These are phyloP conservation scores for Cottus gobio DNA, from an alignment of 2,113 vertebrate species.

Conservation along the genomic window DNA sequence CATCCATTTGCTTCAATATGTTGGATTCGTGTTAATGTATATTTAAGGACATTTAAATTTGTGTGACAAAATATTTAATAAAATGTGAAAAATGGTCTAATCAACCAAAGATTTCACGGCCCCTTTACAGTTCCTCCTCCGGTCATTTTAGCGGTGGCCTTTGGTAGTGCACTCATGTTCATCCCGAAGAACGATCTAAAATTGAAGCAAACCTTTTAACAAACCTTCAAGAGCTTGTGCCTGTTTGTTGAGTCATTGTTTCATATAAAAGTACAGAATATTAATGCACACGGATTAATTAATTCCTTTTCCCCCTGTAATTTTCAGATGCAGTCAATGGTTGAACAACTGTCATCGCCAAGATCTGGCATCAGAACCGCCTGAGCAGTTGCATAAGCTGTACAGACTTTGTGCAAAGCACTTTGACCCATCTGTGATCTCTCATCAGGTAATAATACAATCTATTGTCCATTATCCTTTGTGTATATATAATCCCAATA, in stretches of 20 bases:
- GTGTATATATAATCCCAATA: neutral
- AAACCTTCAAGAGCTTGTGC: neutral
- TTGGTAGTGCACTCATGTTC: neutral
- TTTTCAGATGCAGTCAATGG: conserved; percentile 93
- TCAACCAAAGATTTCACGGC: too few relatives aligned
- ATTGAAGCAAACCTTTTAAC: neutral
- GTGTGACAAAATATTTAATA: too few relatives aligned
- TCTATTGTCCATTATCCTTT: neutral
- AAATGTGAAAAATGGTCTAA: too few relatives aligned
- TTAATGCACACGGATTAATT: neutral
- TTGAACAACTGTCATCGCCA: conserved; percentile 91
- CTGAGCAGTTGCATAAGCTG: conserved; percentile 93
- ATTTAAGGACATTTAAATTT: too few relatives aligned
- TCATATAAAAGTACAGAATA: neutral
- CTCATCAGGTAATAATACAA: conserved; percentile 87
- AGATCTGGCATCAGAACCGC: conserved; percentile 91
- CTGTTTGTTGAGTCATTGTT: neutral
- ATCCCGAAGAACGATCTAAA: neutral
- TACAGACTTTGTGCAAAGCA: conserved; percentile 95
- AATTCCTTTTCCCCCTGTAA: neutral
- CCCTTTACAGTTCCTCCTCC: too few relatives aligned
- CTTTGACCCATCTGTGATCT: conserved; percentile 94
- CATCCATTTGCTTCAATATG: too few relatives aligned
- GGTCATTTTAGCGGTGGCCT: neutral
- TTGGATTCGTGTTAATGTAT: too few relatives aligned